Percentiles rank a stretch among this genome's conserved stretches.
Evolutionary conservation across 2,888 invertebrate species (phyloP).

Genomic region (Athalia circularis): DNA sequence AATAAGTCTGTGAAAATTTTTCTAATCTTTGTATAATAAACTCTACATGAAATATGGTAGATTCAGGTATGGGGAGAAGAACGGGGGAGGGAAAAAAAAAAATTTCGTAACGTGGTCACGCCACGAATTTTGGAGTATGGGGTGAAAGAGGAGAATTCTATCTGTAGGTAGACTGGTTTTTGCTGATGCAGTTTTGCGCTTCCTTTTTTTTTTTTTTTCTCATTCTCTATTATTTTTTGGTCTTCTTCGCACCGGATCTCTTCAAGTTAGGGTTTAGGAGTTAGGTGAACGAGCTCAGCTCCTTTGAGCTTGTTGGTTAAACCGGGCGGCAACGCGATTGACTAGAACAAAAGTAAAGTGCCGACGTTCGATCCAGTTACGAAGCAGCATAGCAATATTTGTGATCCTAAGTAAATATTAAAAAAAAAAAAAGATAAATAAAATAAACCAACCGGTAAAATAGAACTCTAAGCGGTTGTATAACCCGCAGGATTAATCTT

Average conservation of each 20-base stretch:
- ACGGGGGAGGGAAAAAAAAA: too few species aligned
- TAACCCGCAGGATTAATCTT: conserved; percentile 53
- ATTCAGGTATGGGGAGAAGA: too few species aligned
- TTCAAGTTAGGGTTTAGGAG: background rate
- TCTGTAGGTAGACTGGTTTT: too few species aligned
- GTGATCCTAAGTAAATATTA: conserved; percentile 61
- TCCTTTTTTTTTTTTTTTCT: too few species aligned
- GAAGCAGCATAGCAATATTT: conserved; percentile 58
- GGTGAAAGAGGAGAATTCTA: too few species aligned
- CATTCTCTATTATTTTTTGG: background rate
- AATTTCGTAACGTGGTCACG: too few species aligned
- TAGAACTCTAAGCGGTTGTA: conserved; percentile 54
- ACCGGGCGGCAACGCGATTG: conserved; percentile 25
- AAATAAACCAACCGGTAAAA: conserved; percentile 50
- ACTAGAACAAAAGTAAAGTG: conserved; percentile 61
- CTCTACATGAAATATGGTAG: too few species aligned
- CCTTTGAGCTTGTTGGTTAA: background rate
- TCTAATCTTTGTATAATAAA: too few species aligned
- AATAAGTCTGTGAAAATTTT: conserved; percentile 38
- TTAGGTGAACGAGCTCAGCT: background rate
- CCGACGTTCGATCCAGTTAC: conserved; percentile 59
- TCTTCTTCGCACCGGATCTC: background rate
- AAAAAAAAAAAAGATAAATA: too few species aligned
- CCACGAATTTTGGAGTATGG: too few species aligned
- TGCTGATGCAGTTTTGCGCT: too few species aligned